Evolutionary conservation across 2,797 vertebrate species (phyloP), one percentile per base, ranked within the genome.

Genomic region (Fundulus diaphanus): DNA sequence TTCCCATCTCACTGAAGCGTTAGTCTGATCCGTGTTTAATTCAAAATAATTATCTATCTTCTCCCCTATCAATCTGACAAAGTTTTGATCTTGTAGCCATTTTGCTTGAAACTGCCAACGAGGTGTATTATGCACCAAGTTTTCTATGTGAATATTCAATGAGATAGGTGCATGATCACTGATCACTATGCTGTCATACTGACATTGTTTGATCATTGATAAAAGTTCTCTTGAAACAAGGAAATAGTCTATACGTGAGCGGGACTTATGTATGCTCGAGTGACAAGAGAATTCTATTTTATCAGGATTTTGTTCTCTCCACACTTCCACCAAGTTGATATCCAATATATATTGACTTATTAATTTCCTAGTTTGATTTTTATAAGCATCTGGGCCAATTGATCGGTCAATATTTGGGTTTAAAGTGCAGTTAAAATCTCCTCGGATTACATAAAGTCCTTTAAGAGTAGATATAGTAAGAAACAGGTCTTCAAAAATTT

Each of bases 211-310:
- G 20, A 51, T 18, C 59, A 22, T 73, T 51, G 72, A 73, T 27
- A 73, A 66, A 16, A 73, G 31, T 29, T 51, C 46, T 40, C 46
- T 65, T 52, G 59, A 73, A n/a, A 66, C 46, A 12, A 73, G 24
- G 37, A 73, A 51, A 3, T 65, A 66, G 12, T 73, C 72, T 29
- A 73, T 65, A 37, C 24, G 72, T n/a, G 72, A 73, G 8, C 15
- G 24, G 9, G 72, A 73, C 29, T 40, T 73, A 7, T 65, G 22
- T 24, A 24, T 24, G 2, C 20, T 8, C 3, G 49, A 24, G 18
- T 2, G 48, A 49, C 48, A 49, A 3, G 7, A 24, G 7, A 51
- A 51, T 51, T 51, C 49, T 51, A 18, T 48, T 51, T 51, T 51
- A 51, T 51, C 49, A 24, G 49, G 49, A n/a, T 63, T 71, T 29